These are phyloP conservation scores for Copidosoma floridanum DNA, from an alignment of 1,140 invertebrate genomes.

Conservation along the genomic window DNA sequence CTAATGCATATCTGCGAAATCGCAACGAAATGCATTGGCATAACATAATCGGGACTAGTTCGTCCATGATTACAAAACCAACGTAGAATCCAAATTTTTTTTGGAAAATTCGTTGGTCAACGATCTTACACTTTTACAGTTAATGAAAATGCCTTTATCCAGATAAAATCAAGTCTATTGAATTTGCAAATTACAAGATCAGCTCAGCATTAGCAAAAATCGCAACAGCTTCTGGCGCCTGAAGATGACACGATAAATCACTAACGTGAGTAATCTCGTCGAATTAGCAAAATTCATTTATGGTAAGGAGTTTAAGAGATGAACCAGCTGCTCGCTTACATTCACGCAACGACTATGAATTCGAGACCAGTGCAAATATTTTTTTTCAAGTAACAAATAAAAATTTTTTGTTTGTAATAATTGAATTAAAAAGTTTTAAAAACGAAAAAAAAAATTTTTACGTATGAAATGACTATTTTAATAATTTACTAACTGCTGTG, in stretches of 20 bases:
- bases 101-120: not conserved
- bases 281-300: not conserved
- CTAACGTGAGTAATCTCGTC: not conserved
- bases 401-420: conserved; percentile 36
- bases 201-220: not conserved
- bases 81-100: not conserved
- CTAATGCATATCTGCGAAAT: not conserved
- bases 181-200: no score
- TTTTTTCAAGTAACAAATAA: conserved; percentile 43
- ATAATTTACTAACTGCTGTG: no score
- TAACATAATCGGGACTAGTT: not conserved
- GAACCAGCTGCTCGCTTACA: no score
- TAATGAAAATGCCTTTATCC: no score
- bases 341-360: no score
- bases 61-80: not conserved
- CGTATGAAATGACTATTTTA: conserved; percentile 6
- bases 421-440: conserved; percentile 9
- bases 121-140: no score
- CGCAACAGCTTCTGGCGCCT: conserved; percentile 3
- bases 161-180: no score
- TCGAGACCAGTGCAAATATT: no score
- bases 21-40: not conserved
- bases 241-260: conserved; percentile 11
- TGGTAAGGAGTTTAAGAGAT: no score
- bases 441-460: not conserved